Conservation (phyloP, 2,888 invertebrate genomes). For the Thera britannica region DNA sequence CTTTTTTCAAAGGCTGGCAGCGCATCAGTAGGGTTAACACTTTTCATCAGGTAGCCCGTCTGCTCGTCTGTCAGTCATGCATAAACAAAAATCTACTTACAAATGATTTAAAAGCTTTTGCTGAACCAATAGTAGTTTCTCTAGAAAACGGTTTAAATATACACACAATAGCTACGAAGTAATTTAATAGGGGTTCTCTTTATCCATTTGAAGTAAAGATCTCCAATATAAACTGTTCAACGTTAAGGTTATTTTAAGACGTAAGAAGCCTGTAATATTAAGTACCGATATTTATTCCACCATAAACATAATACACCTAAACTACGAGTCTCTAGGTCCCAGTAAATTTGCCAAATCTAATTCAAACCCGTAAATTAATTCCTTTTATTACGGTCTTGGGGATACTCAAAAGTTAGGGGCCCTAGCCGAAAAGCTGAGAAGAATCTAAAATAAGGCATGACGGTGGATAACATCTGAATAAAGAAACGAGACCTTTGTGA, state of each 20-base stretch:
- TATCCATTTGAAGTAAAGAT: no score
- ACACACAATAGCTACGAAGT: no score
- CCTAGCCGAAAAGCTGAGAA: constrained; percentile 23
- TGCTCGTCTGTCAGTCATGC: no score
- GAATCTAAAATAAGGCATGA: constrained; percentile 28
- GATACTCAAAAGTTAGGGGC: constrained; percentile 27
- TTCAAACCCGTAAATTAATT: constrained; percentile 45
- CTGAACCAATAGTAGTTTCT: no score
- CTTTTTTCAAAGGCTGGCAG: no score
- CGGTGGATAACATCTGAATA: constrained; percentile 24
- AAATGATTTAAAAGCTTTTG: no score
- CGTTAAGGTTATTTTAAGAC: neutral
- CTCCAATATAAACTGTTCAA: no score
- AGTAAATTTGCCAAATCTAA: constrained; percentile 41
- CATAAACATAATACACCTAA: constrained; percentile 23
- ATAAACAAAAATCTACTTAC: no score
- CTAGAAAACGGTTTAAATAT: no score
- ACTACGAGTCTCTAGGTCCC: constrained; percentile 30
- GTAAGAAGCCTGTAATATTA: neutral
- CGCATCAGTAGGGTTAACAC: no score
- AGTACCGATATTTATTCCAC: constrained; percentile 14
- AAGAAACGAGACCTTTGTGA: constrained; percentile 11
- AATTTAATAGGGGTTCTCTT: no score
- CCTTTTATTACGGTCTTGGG: constrained; percentile 35
- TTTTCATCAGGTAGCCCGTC: no score